Percentiles rank a stretch among this genome's conserved stretches.
phyloP scores from a whole-genome alignment of 2,113 vertebrate genomes.

The Cyanistes caeruleus region DNA sequence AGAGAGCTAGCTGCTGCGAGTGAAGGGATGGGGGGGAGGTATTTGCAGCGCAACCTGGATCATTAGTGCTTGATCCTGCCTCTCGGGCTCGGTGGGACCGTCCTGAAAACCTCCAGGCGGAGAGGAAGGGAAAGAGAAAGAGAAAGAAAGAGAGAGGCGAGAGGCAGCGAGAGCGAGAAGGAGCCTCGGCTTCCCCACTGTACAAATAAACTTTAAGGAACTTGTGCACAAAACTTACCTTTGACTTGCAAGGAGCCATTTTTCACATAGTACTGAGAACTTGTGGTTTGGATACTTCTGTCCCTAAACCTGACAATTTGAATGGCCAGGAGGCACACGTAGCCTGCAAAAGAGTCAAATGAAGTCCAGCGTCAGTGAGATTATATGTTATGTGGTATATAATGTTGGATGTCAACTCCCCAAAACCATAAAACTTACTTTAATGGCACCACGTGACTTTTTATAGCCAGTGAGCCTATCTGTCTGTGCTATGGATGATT shows the following conservation, averaged over 20 bases:
- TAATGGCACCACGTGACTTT: constrained; percentile 99
- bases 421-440: constrained; percentile 99
- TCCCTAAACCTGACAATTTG: constrained; percentile 84
- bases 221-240: constrained; percentile 88
- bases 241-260: constrained; percentile 78
- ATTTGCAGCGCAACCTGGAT: constrained; percentile 40
- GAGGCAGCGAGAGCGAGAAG: constrained; percentile 10
- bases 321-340: constrained; percentile 90
- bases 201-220: constrained; percentile 78
- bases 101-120: constrained; percentile 29
- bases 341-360: constrained; percentile 96
- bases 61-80: constrained; percentile 26
- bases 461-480: constrained; percentile 99
- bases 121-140: constrained; percentile 20
- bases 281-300: constrained; percentile 81
- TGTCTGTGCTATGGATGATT: constrained; percentile 98
- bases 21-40: not conserved
- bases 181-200: constrained; percentile 56
- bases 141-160: not conserved
- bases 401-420: constrained; percentile 99
- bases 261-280: constrained; percentile 82
- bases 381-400: constrained; percentile 99
- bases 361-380: constrained; percentile 95
- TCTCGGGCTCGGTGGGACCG: constrained; percentile 45
- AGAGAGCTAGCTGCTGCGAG: constrained; percentile 38